Conservation (phyloP, 2,113 vertebrate species). For the Orthonyx spaldingii region DNA sequence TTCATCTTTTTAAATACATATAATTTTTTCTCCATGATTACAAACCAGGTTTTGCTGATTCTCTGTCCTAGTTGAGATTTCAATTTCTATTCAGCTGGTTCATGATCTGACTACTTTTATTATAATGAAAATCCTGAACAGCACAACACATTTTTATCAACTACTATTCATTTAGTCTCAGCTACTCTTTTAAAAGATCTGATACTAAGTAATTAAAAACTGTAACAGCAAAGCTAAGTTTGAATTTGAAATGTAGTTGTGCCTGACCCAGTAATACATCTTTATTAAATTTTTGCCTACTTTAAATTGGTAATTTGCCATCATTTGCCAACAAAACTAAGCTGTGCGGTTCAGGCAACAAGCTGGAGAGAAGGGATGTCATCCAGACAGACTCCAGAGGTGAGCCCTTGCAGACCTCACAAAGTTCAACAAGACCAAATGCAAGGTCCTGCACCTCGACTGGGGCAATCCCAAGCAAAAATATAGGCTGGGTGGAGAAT, state of each 20-base stretch:
- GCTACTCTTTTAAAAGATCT: neutral
- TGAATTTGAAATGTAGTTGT: neutral
- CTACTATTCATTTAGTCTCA: neutral
- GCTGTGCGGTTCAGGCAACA: neutral
- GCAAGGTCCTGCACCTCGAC: neutral
- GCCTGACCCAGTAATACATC: neutral
- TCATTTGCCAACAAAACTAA: neutral
- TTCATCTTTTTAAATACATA: neutral
- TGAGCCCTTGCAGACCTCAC: accelerated
- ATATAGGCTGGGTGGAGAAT: neutral
- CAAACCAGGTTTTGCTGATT: neutral
- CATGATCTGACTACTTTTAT: neutral
- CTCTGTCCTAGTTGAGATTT: neutral
- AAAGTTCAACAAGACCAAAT: neutral
- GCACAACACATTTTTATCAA: neutral
- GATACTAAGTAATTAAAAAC: neutral
- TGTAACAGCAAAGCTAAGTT: neutral
- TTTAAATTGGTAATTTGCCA: neutral
- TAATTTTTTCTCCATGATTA: neutral
- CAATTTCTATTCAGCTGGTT: neutral
- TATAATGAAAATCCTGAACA: neutral
- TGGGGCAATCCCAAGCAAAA: neutral
- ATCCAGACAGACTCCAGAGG: neutral
- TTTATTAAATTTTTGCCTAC: neutral
- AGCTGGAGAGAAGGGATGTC: neutral